phyloP scores from a whole-genome alignment of 2,113 vertebrate genomes.

The Zapornia atra region DNA sequence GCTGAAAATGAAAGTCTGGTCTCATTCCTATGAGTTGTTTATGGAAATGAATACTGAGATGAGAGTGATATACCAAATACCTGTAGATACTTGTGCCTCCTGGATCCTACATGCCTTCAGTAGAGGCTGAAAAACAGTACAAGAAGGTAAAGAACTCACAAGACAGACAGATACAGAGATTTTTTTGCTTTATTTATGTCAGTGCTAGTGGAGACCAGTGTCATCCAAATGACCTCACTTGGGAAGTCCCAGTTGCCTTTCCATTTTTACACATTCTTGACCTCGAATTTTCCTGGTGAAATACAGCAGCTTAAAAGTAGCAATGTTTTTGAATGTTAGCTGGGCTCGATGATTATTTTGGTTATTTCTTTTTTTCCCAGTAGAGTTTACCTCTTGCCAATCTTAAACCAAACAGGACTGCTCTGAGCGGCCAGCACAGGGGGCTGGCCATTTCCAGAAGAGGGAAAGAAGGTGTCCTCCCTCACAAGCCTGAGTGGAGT shows the following conservation, averaged over 20 bases:
- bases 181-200: background rate
- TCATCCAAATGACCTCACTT: background rate
- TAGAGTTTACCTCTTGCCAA: background rate
- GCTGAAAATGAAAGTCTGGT: background rate
- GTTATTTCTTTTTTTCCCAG: background rate
- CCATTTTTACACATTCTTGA: background rate
- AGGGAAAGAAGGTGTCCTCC: background rate
- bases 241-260: background rate
- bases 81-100: slow-evolving; percentile 42
- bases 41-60: slow-evolving; percentile 22
- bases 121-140: background rate
- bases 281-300: background rate
- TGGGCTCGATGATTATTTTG: background rate
- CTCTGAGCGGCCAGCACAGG: background rate
- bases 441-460: background rate
- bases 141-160: background rate
- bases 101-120: background rate
- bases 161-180: background rate
- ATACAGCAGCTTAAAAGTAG: background rate
- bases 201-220: background rate
- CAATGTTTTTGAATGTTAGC: background rate
- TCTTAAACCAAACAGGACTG: fast-evolving
- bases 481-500: background rate
- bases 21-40: slow-evolving; percentile 20
- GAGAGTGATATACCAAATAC: slow-evolving; percentile 7